Conservation (phyloP, 2,113 vertebrate species). For the Kobus ellipsiprymnus region DNA sequence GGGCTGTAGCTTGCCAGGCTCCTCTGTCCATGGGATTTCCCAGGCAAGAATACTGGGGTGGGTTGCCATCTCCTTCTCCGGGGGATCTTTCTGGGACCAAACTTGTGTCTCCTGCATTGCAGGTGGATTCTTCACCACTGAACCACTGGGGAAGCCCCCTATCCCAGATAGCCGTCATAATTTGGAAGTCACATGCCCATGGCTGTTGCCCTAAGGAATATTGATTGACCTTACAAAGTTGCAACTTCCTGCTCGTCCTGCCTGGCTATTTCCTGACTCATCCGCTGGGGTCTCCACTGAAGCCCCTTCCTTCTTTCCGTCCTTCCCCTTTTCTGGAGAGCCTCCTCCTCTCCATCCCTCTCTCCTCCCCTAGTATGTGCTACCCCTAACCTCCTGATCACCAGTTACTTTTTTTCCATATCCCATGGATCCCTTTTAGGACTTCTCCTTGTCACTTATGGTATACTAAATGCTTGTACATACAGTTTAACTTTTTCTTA, state of each 20-base stretch:
- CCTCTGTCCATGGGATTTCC: background rate
- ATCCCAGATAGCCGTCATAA: background rate
- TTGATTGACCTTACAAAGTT: background rate
- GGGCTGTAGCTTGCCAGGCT: background rate
- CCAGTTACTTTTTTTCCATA: background rate
- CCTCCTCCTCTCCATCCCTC: too few relatives aligned
- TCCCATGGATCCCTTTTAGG: background rate
- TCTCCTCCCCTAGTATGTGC: background rate
- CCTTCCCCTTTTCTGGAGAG: background rate
- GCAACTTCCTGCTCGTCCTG: background rate
- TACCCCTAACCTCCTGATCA: background rate
- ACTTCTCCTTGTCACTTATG: background rate
- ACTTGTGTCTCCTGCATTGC: background rate
- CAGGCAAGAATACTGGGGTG: background rate
- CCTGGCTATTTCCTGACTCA: background rate
- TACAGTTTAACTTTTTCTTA: background rate
- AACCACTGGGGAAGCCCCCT: background rate
- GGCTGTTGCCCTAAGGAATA: background rate
- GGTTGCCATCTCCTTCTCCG: background rate
- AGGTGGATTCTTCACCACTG: background rate
- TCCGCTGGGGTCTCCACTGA: background rate
- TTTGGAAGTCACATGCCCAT: background rate
- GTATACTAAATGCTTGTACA: background rate
- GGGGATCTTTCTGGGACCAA: background rate
- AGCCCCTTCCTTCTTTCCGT: background rate